A percentile compares a stretch with the other conserved stretches of the same genome.
Conservation (phyloP, 2,888 invertebrate species). For the Amiota mariae region DNA sequence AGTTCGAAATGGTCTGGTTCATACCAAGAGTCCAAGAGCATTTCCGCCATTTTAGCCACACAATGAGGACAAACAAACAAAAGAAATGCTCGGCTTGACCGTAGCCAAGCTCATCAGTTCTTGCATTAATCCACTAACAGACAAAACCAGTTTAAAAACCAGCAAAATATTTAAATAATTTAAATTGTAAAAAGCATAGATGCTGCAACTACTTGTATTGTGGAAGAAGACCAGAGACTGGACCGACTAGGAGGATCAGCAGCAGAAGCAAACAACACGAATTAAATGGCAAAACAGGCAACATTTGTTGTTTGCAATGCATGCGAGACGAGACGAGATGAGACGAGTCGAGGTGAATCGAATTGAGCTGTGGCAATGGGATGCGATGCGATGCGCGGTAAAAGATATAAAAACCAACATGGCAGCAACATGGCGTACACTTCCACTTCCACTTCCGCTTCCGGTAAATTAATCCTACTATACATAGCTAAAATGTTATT, state of each 20-base stretch:
- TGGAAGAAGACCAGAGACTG: no score
- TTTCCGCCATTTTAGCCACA: not conserved
- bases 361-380: not conserved
- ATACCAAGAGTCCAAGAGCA: not conserved
- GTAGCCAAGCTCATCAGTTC: not conserved
- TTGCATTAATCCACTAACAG: not conserved
- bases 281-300: not conserved
- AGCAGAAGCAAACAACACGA: not conserved
- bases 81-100: not conserved
- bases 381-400: not conserved
- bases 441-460: slow-evolving; percentile 29
- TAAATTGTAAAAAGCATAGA: not conserved
- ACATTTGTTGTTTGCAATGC: not conserved
- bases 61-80: not conserved
- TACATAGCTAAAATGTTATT: slow-evolving; percentile 15
- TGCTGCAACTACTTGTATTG: no score
- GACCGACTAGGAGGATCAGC: no score
- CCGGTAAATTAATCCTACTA: slow-evolving; percentile 22
- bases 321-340: not conserved
- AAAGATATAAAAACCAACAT: slow-evolving; percentile 21
- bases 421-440: slow-evolving; percentile 20
- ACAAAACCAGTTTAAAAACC: not conserved
- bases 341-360: not conserved
- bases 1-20: not conserved
- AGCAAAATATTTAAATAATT: slow-evolving; percentile 8